phyloP scores from a whole-genome alignment of 2,888 invertebrate species.

The Margaritifera margaritifera region DNA sequence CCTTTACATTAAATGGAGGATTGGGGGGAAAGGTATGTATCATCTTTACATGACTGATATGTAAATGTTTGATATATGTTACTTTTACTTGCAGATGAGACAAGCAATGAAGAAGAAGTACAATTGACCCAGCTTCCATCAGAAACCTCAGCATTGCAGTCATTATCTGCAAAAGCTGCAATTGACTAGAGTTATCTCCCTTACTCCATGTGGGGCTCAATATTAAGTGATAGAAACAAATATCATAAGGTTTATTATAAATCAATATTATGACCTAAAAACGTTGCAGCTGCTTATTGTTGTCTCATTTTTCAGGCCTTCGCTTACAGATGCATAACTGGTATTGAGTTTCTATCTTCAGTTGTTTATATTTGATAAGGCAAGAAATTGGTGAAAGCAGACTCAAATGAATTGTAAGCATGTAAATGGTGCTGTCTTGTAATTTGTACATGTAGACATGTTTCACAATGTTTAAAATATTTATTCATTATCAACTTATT shows the following conservation, averaged over 20 bases:
- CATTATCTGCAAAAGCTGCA: constrained; percentile 49
- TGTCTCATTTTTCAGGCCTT: no score
- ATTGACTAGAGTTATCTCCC: constrained; percentile 33
- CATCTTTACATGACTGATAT: not conserved
- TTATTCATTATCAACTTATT: no score
- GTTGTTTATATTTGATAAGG: no score
- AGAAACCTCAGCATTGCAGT: constrained; percentile 46
- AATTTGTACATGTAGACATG: no score
- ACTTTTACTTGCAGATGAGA: constrained; percentile 36
- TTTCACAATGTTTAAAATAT: no score
- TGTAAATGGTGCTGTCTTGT: no score
- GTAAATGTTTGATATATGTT: not conserved
- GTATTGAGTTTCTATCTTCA: no score
- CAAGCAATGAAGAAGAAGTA: constrained; percentile 57
- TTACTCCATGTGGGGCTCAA: not conserved
- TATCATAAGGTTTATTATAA: not conserved
- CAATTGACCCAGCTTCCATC: constrained; percentile 56
- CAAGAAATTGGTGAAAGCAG: no score
- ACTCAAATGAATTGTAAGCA: no score
- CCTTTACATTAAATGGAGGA: not conserved
- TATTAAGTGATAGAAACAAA: not conserved
- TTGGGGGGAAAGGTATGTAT: not conserved
- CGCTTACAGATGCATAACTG: no score
- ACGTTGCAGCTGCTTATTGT: no score
- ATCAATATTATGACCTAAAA: no score